These are phyloP conservation scores for Cynopterus brachyotis DNA, from an alignment of 2,113 vertebrate species.

Conservation along the genomic window DNA sequence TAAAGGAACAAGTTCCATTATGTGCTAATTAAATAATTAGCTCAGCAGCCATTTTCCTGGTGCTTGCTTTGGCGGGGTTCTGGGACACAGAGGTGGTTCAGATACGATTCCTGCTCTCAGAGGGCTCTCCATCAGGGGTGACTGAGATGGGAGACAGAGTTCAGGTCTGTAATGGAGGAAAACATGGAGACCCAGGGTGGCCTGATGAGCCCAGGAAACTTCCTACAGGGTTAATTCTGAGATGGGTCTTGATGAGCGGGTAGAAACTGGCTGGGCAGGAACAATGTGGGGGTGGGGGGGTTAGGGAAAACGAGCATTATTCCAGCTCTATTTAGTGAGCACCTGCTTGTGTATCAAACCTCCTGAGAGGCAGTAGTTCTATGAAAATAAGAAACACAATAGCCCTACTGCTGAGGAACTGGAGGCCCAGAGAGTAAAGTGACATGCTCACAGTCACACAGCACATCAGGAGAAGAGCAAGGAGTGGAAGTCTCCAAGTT, in stretches of 20 bases:
- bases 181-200: background rate
- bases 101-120: background rate
- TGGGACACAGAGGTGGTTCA: background rate
- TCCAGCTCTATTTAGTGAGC: background rate
- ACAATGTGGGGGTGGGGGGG: rapidly evolving
- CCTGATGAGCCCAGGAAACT: background rate
- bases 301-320: too few species aligned
- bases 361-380: background rate
- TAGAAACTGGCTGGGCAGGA: background rate
- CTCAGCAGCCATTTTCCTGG: background rate
- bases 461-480: background rate
- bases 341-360: background rate
- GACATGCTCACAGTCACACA: background rate
- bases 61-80: background rate
- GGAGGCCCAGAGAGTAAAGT: background rate
- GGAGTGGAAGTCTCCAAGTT: background rate
- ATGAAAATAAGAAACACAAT: background rate
- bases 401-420: background rate
- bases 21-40: background rate
- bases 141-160: background rate
- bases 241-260: background rate
- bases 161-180: background rate
- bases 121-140: background rate
- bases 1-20: background rate
- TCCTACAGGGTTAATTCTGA: background rate